Evolutionary conservation across 2,888 invertebrate species (phyloP).

Genomic region (Willowsia nigromaculata): DNA sequence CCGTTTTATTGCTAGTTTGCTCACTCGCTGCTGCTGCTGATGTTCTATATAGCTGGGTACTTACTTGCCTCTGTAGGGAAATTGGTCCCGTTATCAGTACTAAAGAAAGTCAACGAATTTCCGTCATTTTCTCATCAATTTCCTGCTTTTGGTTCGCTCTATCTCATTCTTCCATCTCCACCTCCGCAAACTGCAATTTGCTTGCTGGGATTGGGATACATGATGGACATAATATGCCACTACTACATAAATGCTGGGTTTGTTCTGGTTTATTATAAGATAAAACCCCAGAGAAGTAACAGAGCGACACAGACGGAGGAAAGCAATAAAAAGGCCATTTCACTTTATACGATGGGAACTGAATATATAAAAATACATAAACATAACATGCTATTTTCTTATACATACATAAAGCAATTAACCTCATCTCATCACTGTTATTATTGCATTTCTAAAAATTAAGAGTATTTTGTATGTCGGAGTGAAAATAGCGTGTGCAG

Average conservation of each 20-base stretch:
- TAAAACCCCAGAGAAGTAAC: background rate
- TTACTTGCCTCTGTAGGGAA: background rate
- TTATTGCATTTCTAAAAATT: background rate
- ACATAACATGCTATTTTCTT: background rate
- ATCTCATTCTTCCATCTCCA: background rate
- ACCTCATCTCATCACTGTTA: background rate
- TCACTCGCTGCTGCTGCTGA: background rate
- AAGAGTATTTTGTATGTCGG: background rate
- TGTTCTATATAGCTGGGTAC: too few species aligned
- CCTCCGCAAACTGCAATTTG: background rate
- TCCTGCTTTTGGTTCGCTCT: background rate
- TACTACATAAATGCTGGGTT: too few species aligned
- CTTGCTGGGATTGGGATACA: background rate
- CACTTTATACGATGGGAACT: background rate
- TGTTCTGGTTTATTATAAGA: background rate
- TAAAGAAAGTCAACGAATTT: constrained; percentile 23
- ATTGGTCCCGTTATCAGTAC: constrained; percentile 20
- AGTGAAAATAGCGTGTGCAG: too few species aligned
- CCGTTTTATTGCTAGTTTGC: background rate
- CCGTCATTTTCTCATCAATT: constrained; percentile 42
- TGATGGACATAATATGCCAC: background rate
- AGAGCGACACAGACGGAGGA: background rate
- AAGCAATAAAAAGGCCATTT: constrained; percentile 23
- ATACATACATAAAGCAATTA: background rate
- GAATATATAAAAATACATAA: background rate